These are phyloP conservation scores for Guaruba guarouba DNA, from an alignment of 2,113 vertebrate species.

Conservation along the genomic window DNA sequence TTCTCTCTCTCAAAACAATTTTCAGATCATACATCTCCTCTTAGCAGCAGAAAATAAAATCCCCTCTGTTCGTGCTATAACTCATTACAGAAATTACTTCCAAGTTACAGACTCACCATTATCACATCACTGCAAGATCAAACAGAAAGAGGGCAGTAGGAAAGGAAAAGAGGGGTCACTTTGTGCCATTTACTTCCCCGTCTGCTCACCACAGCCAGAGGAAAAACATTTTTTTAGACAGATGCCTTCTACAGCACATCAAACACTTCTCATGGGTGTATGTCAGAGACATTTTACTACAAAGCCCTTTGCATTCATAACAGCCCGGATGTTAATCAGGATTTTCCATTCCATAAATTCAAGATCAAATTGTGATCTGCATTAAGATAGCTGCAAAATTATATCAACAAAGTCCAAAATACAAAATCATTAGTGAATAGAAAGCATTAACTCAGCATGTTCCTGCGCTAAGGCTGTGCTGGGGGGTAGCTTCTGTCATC, in stretches of 20 bases:
- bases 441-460: not conserved
- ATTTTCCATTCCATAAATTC: slow-evolving; percentile 36
- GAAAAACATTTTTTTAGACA: slow-evolving; percentile 27
- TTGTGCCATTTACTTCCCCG: slow-evolving; percentile 18
- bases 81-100: slow-evolving; percentile 41
- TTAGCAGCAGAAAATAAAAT: slow-evolving; percentile 26
- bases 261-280: slow-evolving; percentile 23
- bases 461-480: not conserved
- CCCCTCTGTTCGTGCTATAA: slow-evolving; percentile 11
- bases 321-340: slow-evolving; percentile 32
- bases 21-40: slow-evolving; percentile 31
- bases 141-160: slow-evolving; percentile 36
- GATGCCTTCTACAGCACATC: slow-evolving; percentile 44
- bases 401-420: not conserved
- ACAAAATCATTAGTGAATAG: not conserved
- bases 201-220: slow-evolving; percentile 21
- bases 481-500: not conserved
- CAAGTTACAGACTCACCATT: slow-evolving; percentile 45
- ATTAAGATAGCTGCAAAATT: not conserved
- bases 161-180: slow-evolving; percentile 40
- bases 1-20: slow-evolving; percentile 18
- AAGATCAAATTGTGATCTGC: not conserved
- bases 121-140: slow-evolving; percentile 40
- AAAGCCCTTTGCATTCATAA: slow-evolving; percentile 29
- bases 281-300: slow-evolving; percentile 28